Evolutionary conservation across 2,113 vertebrate species (phyloP).

Genomic region (Arvicanthis niloticus): DNA sequence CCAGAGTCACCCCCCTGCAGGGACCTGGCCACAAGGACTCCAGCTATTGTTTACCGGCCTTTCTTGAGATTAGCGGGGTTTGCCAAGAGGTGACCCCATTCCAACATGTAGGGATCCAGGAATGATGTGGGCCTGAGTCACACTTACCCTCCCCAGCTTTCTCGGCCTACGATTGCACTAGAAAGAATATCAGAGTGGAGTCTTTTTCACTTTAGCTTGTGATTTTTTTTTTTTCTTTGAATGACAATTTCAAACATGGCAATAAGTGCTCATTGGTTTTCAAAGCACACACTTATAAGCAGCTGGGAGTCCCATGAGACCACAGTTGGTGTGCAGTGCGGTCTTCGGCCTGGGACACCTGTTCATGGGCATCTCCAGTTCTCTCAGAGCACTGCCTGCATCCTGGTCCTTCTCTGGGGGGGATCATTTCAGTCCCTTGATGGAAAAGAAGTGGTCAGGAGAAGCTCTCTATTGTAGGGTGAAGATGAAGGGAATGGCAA

Average conservation of each 20-base stretch:
- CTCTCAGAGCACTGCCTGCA: neutral
- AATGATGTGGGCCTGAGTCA: too few species aligned
- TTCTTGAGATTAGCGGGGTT: neutral
- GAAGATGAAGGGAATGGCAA: accelerated
- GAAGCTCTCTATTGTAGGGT: neutral
- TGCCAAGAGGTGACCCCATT: neutral
- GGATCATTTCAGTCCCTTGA: neutral
- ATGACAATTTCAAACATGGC: neutral
- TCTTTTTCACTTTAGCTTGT: neutral
- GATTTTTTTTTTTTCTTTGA: neutral
- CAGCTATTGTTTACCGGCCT: neutral
- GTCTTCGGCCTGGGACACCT: neutral
- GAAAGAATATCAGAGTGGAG: neutral
- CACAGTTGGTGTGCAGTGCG: neutral
- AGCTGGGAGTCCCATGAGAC: neutral
- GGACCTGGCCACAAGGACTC: neutral
- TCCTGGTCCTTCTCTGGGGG: neutral
- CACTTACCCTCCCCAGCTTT: neutral
- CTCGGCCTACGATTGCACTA: neutral
- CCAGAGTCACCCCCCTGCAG: neutral
- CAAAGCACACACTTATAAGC: neutral
- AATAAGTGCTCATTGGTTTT: neutral
- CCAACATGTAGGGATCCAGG: accelerated
- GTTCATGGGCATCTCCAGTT: neutral
- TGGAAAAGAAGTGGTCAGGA: neutral